Evolutionary conservation across 2,888 invertebrate genomes (phyloP), one percentile per base, ranked within the genome.

Genomic region (Herminia tarsipennalis): DNA sequence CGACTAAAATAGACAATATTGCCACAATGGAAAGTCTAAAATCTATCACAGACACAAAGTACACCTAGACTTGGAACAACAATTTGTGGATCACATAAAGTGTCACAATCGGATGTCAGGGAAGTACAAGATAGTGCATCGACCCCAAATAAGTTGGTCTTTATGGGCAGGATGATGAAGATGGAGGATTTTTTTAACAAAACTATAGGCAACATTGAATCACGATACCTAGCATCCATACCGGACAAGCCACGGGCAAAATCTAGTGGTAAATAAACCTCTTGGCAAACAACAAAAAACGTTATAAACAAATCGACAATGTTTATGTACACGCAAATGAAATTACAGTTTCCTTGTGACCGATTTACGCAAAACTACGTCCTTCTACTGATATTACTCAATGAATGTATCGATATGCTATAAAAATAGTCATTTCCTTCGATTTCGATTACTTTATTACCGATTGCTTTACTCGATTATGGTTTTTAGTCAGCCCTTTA

Each of bases 331-430:
- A 81, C 69, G 78, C 76, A 59, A 73, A 62, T 56, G 61, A 73
- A 80, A 78, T 70, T 70, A 47, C 65, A 30, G 50, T 73, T 74
- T 78, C 75, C 73, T 66, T 49, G 62, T 63, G 48, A 66, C 60
- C 64, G 66, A 66, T 78, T 82, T 80, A 53, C 78, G 77, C 66
- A 78, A 76, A 71, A 55, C 44, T 30, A 60, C 56, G 70, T 78
- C 80, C 80, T 78, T 76, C 73, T 50, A 53, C 17, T 43, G 29
- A 54, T 45, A 67, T 72, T 76, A 54, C 66, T 40, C 55, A 74
- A 72, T 46, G 28, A 38, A 63, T 44, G 48, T 51, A 58, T 63
- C 37, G 49, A 67, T 66, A 51, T 24, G 47, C 12, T 34, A 10
- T 50, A 52, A 57, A 51, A 55, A 55, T 56, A 32, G 52, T 28